Evolutionary conservation across 1,140 invertebrate genomes (phyloP).

Genomic region (Caenorhabditis brenneri): DNA sequence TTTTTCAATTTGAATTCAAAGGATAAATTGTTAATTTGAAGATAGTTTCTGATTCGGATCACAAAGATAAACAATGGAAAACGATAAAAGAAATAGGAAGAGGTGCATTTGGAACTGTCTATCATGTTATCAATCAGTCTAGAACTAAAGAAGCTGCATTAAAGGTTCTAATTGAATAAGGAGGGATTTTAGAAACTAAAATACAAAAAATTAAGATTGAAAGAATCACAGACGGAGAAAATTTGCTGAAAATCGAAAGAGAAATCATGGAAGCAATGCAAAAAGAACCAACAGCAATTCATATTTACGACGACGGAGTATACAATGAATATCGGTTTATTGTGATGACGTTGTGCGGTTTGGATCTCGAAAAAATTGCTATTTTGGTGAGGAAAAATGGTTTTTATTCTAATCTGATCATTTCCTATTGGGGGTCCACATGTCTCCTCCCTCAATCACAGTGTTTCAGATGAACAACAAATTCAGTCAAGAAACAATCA

Average conservation of each 20-base stretch:
- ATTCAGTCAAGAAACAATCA: neutral
- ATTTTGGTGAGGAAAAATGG: neutral
- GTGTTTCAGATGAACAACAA: neutral
- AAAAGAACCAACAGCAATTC: neutral
- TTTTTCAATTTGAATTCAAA: too few species aligned
- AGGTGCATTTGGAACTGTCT: constrained; percentile 20
- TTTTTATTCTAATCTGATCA: neutral
- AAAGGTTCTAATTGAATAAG: neutral
- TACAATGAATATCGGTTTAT: neutral
- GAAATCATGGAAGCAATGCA: constrained; percentile 14
- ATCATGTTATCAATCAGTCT: neutral
- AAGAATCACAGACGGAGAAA: constrained; percentile 25
- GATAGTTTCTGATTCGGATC: neutral
- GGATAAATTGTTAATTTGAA: neutral
- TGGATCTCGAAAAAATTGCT: neutral
- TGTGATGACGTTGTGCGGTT: constrained; percentile 18
- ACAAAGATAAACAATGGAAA: neutral
- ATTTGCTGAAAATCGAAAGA: neutral
- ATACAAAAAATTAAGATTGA: neutral
- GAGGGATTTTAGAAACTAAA: neutral
- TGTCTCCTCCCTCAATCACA: too few species aligned
- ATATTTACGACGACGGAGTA: constrained; percentile 2
- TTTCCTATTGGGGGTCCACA: too few species aligned
- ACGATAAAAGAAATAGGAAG: neutral
- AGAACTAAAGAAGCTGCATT: neutral